Evolutionary conservation across 2,888 invertebrate genomes (phyloP).

Genomic region (Caenorhabditis japonica): DNA sequence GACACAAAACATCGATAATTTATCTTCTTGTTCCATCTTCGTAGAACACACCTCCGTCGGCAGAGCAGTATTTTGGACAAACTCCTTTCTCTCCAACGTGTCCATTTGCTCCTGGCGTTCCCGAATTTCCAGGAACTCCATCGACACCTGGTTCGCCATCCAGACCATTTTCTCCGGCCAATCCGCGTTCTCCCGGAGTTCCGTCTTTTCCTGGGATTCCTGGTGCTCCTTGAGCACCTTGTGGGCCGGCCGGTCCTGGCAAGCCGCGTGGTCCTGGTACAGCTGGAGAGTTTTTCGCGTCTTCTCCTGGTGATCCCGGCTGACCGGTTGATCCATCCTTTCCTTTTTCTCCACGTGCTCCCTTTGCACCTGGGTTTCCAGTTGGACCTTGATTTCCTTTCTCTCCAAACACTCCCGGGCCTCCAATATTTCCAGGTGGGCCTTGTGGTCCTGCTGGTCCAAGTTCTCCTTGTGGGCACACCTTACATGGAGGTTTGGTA

Average conservation of each 20-base stretch:
- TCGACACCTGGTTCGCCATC: slow-evolving; percentile 52
- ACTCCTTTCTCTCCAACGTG: slow-evolving; percentile 59
- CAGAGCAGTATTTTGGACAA: slow-evolving; percentile 61
- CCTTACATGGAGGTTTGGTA: slow-evolving; percentile 42
- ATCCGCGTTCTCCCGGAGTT: slow-evolving; percentile 56
- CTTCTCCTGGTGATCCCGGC: slow-evolving; percentile 50
- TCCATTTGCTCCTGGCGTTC: slow-evolving; percentile 50
- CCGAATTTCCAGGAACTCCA: slow-evolving; percentile 59
- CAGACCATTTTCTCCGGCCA: slow-evolving; percentile 39
- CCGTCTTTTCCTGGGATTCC: slow-evolving; percentile 62
- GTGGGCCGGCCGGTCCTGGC: slow-evolving; percentile 48
- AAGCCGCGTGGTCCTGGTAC: slow-evolving; percentile 56
- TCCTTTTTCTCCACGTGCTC: slow-evolving; percentile 60
- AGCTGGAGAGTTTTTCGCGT: slow-evolving; percentile 23
- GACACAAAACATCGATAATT: no score
- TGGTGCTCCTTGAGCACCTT: slow-evolving; percentile 58
- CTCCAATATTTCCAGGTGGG: slow-evolving; percentile 51
- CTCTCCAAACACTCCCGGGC: slow-evolving; percentile 50
- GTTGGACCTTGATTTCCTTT: slow-evolving; percentile 58
- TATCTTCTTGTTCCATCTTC: slow-evolving; percentile 61
- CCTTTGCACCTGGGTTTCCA: slow-evolving; percentile 55
- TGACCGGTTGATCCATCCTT: slow-evolving; percentile 64
- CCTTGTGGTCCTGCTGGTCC: slow-evolving; percentile 49
- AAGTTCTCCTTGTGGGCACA: slow-evolving; percentile 47
- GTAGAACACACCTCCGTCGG: slow-evolving; percentile 62